These are phyloP conservation scores for Dasyurus viverrinus DNA, from an alignment of 2,113 vertebrate genomes.

Conservation along the genomic window DNA sequence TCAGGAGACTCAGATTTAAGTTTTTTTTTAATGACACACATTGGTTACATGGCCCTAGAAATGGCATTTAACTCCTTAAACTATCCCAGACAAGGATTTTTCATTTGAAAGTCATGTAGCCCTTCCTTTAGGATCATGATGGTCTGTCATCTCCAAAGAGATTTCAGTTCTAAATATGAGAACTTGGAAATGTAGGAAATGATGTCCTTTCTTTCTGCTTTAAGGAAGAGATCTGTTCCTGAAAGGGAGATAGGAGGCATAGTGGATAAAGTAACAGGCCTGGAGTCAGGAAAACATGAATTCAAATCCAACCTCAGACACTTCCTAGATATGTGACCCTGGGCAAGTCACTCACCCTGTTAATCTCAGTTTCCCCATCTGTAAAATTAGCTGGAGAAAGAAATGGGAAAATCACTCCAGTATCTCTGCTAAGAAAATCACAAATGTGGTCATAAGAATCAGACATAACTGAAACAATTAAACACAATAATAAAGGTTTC, in stretches of 20 bases:
- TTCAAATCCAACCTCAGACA: neutral
- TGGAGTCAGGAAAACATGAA: neutral
- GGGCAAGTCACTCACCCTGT: neutral
- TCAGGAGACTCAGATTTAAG: neutral
- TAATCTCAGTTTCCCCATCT: neutral
- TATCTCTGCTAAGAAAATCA: neutral
- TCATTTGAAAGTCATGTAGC: neutral
- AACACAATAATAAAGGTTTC: neutral
- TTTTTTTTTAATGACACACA: neutral
- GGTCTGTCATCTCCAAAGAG: neutral
- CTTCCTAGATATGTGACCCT: neutral
- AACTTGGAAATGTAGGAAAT: neutral
- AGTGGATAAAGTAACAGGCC: neutral
- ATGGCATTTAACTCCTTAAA: neutral
- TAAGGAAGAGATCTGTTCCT: too few species aligned
- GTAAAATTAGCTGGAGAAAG: neutral
- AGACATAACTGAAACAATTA: neutral
- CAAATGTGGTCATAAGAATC: neutral
- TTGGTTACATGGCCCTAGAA: neutral
- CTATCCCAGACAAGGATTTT: neutral
- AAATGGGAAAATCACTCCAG: neutral
- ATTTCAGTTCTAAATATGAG: too few species aligned
- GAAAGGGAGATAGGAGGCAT: neutral
- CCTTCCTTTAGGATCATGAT: accelerated
- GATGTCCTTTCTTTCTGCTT: neutral